Conservation (phyloP, 92 coral and sea anemone species). For the Epizoanthus stellaris region DNA sequence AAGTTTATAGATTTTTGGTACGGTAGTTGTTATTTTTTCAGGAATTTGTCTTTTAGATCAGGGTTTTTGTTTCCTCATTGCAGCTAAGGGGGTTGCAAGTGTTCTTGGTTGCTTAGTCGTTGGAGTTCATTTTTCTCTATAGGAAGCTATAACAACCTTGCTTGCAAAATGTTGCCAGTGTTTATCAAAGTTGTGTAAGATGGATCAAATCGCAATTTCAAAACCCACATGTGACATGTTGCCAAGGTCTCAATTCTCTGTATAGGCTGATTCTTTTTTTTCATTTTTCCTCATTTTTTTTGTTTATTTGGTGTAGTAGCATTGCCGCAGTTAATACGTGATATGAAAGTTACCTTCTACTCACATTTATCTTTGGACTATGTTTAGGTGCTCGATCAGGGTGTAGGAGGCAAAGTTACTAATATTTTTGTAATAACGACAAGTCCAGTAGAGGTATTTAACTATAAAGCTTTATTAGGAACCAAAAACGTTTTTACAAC, state of each 20-base stretch:
- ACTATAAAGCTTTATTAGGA: not conserved
- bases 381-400: not conserved
- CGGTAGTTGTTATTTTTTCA: not conserved
- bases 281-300: too few relatives aligned
- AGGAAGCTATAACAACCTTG: not conserved
- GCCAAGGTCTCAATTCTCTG: too few relatives aligned
- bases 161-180: too few relatives aligned
- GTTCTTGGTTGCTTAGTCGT: not conserved
- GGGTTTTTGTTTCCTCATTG: not conserved
- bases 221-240: too few relatives aligned
- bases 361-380: not conserved
- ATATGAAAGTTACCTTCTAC: not conserved
- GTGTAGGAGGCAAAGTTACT: not conserved
- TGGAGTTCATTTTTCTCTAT: not conserved
- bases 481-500: not conserved
- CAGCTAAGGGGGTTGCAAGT: not conserved
- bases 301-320: not conserved
- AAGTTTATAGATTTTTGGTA: too few relatives aligned
- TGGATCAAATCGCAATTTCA: too few relatives aligned
- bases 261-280: too few relatives aligned
- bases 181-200: too few relatives aligned
- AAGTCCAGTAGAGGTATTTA: conserved; percentile 7
- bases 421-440: conserved; percentile 5
- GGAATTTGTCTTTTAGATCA: not conserved
- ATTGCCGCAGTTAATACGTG: not conserved